phyloP scores from a whole-genome alignment of 2,797 vertebrate genomes.

The Schizopygopsis pylzovi region DNA sequence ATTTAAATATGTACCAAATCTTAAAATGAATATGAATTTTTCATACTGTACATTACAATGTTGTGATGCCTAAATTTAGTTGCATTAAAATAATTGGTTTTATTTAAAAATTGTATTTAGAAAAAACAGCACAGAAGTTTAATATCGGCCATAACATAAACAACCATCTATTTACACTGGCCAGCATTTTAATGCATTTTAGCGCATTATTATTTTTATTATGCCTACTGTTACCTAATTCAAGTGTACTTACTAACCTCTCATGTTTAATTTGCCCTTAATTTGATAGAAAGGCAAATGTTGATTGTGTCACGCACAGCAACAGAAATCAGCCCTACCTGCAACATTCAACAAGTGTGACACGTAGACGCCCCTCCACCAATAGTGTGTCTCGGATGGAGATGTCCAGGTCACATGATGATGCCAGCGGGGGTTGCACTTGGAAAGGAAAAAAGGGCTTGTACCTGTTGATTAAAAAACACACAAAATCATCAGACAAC shows the following conservation, averaged over 20 bases:
- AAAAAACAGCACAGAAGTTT: not conserved
- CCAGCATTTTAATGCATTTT: not conserved
- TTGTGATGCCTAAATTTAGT: not conserved
- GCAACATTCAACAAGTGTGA: slow-evolving; percentile 92
- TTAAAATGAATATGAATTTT: not conserved
- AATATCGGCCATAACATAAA: not conserved
- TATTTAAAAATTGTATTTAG: not conserved
- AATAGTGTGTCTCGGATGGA: slow-evolving; percentile 85
- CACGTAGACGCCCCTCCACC: slow-evolving; percentile 88
- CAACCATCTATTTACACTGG: not conserved
- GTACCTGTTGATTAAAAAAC: slow-evolving; percentile 79
- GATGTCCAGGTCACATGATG: slow-evolving; percentile 82
- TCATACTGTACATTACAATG: not conserved
- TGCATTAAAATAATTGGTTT: not conserved
- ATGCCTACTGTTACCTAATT: not conserved
- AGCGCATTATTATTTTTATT: not conserved
- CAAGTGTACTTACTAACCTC: not conserved
- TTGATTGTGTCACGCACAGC: not conserved
- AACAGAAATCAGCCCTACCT: slow-evolving; percentile 78
- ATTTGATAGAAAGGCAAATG: not conserved
- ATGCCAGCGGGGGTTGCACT: slow-evolving; percentile 77
- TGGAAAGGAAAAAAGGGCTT: slow-evolving; percentile 98
- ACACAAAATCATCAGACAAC: slow-evolving; percentile 36
- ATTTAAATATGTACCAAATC: not conserved
- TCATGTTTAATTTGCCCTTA: not conserved